phyloP scores from a whole-genome alignment of 2,797 vertebrate genomes.

The Triplophysa bombifrons region DNA sequence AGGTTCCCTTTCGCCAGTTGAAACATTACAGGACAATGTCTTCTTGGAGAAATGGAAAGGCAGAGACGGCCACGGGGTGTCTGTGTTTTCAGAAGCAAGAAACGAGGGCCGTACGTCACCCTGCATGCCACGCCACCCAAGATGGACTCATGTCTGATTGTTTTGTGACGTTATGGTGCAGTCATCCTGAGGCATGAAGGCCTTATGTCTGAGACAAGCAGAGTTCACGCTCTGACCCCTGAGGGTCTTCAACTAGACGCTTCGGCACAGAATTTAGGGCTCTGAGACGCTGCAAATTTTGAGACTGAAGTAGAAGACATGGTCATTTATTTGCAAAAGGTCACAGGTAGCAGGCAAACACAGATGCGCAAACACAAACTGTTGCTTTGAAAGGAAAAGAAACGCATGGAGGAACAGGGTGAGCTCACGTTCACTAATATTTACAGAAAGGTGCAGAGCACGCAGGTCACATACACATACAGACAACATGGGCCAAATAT shows the following conservation, averaged over 20 bases:
- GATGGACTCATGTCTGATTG: constrained; percentile 48
- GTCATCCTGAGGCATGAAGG: constrained; percentile 52
- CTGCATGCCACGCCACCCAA: constrained; percentile 52
- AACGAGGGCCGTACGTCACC: constrained; percentile 61
- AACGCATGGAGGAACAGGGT: constrained; percentile 31
- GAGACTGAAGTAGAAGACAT: constrained; percentile 35
- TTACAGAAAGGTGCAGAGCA: constrained; percentile 32
- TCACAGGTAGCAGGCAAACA: constrained; percentile 42
- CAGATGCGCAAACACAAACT: constrained; percentile 41
- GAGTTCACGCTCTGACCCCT: constrained; percentile 53
- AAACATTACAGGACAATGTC: constrained; percentile 48
- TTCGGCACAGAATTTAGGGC: constrained; percentile 27
- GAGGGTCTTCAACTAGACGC: constrained; percentile 63
- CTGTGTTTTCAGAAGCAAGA: constrained; percentile 48
- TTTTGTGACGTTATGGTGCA: constrained; percentile 65
- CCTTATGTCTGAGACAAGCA: constrained; percentile 47
- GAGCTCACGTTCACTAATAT: constrained; percentile 46
- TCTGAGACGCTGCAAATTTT: neutral
- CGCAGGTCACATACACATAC: constrained; percentile 26
- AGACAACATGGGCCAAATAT: constrained; percentile 31
- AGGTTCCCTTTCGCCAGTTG: constrained; percentile 52
- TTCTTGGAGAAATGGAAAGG: constrained; percentile 50
- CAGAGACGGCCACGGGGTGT: constrained; percentile 22
- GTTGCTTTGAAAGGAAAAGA: neutral
- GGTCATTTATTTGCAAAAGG: constrained; percentile 60